Base-by-base conservation (phyloP, 1,140 invertebrate genomes). In the Ceratosolen fusciceps region DNA sequence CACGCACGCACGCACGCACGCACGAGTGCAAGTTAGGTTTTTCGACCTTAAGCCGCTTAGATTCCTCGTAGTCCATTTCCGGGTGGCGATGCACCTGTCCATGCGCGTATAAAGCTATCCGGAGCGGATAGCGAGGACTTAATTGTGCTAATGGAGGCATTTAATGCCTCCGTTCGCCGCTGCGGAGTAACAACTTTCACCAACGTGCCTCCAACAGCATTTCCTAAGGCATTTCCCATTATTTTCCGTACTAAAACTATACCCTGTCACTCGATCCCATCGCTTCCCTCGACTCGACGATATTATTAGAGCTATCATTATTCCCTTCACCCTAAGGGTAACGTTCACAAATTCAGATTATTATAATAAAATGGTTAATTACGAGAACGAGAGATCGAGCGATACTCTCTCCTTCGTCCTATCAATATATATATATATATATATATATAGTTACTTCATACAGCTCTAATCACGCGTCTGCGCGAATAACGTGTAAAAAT, bases 1-100 rank as follows among this genome's bases (percentile, higher is more conserved):
- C 0, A 19, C 12, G 14, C 29, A 34, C 14, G 29, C 16, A 2
- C 58, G 31, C 4, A 24, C 14, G 21, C 14, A n/a, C 14, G n/a
- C n/a, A n/a, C n/a, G n/a, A n/a, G n/a, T n/a, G n/a, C n/a, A n/a
- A n/a, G n/a, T n/a, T n/a, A n/a, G n/a, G n/a, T n/a, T 67, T 43
- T 39, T 67, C n/a, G 5, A 2, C 29, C 8, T 7, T 29, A n/a
- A 7, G 24, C 2, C 12, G 7, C 3, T 24, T 9, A 39, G 71
- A 83, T 80, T 84, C 78, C 82, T 47, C 79, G 82, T 65, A 84
- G 82, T 80, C 84, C 82, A 84, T 85, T 82, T 82, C 79, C 71
- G 47, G 47, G 31, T 21, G 52, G 14, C 54, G 39, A 31, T 60
- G 34, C 52, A 12, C 21, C 10, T 49, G 19, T 43, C 8, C 67